Evolutionary conservation across 37 sponge, comb jelly and placozoan species (phyloP), one percentile per base, ranked within the genome.

Genomic region (Hormiphora californensis): DNA sequence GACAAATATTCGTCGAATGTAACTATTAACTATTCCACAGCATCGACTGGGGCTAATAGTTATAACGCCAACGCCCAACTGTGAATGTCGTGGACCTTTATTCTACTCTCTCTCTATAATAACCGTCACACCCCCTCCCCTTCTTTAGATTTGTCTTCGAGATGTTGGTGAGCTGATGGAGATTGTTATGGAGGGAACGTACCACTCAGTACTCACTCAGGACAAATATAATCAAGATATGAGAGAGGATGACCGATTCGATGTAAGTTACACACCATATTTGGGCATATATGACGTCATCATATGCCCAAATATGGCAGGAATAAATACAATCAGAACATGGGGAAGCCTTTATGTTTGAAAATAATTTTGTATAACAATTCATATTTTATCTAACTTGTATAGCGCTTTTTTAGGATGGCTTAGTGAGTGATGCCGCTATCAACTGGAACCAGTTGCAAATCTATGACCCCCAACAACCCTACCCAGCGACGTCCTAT

Each of bases 171-270:
- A 73, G 38, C 81, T 73, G 81, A 73, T 73, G 81, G 81, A 73
- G 81, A 39, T 33, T 43, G 43, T 73, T 3, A 73, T 73, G 81
- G 81, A 73, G 46, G 81, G 81, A n/a, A 73, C 81, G 1, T 73
- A 43, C 81, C 81, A 73, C 44, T 73, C 81, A 1, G 40, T 73
- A n/a, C 81, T 73, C 4, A 73, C 81, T 21, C 81, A 73, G 46
- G 81, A 73, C 46, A 73, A 73, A 36, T 73, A 73, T 28, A 73
- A 73, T 28, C 81, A 73, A 46, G 81, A 73, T 46, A 73, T 73
- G 81, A 33, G 81, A 46, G 81, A 73, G 5, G 81, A 73, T 17
- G 81, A 73, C 12, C 9, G 81, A 73, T 73, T 73, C 25, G 81
- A 73, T 73, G 81, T 73, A 28, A 73, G 81, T n/a, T n/a, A n/a